Percentiles rank a stretch among this genome's conserved stretches.
Evolutionary conservation across 30 jellyfish, hydroid and myxozoan genomes (phyloP).

Genomic region (Turritopsis rubra): DNA sequence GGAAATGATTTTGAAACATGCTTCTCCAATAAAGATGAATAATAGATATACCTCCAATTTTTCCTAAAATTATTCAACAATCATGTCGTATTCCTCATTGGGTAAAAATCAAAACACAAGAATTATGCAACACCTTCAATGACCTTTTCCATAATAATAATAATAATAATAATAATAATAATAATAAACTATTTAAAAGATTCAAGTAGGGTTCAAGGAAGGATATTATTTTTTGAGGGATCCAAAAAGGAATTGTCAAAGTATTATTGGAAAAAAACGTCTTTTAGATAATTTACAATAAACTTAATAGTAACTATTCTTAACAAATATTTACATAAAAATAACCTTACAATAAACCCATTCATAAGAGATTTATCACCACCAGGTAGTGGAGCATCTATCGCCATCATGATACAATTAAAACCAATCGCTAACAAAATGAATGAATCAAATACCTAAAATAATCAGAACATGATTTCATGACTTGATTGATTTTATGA

Average conservation of each 20-base stretch:
- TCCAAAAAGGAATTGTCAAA: no score
- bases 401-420: slow-evolving; percentile 42
- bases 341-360: slow-evolving; percentile 10
- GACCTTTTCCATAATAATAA: background rate
- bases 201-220: no score
- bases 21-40: slow-evolving; percentile 26
- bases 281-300: no score
- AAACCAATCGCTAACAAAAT: slow-evolving; percentile 28
- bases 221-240: no score
- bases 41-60: slow-evolving; percentile 30
- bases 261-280: no score
- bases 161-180: no score
- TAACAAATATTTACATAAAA: no score
- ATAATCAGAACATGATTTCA: background rate
- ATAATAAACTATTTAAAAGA: no score
- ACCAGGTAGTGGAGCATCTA: slow-evolving; percentile 37
- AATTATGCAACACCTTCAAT: background rate
- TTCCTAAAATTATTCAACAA: slow-evolving; percentile 13
- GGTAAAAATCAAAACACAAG: background rate
- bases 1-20: slow-evolving; percentile 26
- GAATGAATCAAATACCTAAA: slow-evolving; percentile 27
- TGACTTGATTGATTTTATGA: background rate
- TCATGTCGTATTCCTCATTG: no score
- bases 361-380: slow-evolving; percentile 18
- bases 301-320: no score